Evolutionary conservation across 2,797 vertebrate species (phyloP).

Genomic region (Helarctos malayanus): DNA sequence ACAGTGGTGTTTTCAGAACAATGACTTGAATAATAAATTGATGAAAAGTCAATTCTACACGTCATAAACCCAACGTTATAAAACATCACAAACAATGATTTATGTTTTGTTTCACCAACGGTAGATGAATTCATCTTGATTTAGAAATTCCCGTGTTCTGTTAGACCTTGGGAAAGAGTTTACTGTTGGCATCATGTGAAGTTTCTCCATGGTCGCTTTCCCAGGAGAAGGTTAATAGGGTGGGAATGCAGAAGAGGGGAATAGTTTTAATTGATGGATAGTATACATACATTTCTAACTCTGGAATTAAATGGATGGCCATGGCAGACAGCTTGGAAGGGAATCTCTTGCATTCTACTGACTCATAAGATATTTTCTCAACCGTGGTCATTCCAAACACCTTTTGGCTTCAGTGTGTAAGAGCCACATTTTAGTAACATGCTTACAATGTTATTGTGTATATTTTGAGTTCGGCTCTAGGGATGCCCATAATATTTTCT

Average conservation of each 20-base stretch:
- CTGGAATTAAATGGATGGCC: background rate
- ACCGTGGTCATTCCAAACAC: background rate
- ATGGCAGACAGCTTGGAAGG: background rate
- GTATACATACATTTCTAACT: background rate
- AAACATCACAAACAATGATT: background rate
- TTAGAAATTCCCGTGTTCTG: background rate
- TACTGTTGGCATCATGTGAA: background rate
- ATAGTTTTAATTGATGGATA: background rate
- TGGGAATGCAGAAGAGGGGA: background rate
- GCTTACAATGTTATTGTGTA: background rate
- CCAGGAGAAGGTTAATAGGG: background rate
- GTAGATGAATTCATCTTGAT: background rate
- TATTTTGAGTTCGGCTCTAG: slow-evolving; percentile 38
- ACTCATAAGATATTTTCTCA: background rate
- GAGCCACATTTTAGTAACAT: background rate
- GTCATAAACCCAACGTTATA: background rate
- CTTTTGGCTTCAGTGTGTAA: background rate
- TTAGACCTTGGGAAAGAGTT: background rate
- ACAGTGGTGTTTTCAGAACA: background rate
- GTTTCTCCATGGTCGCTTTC: background rate
- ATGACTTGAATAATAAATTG: background rate
- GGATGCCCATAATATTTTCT: background rate
- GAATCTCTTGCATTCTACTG: background rate
- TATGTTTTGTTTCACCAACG: background rate
- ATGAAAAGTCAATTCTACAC: slow-evolving; percentile 28